These are phyloP conservation scores for Etheostoma spectabile DNA, from an alignment of 2,113 vertebrate genomes.

Conservation along the genomic window DNA sequence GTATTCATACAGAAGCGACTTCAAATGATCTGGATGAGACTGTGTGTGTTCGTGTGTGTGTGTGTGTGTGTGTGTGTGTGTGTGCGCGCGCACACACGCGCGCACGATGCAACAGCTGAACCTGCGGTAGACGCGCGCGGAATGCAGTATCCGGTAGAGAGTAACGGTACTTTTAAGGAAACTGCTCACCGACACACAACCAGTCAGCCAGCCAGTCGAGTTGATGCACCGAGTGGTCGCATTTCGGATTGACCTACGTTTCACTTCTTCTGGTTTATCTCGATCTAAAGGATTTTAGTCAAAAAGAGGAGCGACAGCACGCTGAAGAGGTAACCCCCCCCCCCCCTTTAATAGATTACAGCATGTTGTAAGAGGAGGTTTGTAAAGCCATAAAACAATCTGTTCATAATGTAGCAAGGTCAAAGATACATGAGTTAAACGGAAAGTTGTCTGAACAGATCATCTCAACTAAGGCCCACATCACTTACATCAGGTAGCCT, in stretches of 20 bases:
- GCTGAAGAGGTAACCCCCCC: slow-evolving; percentile 40
- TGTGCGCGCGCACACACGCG: background rate
- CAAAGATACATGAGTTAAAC: background rate
- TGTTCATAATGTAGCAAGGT: slow-evolving; percentile 13
- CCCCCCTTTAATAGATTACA: background rate
- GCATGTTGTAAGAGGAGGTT: background rate
- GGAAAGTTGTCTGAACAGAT: background rate
- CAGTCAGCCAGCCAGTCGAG: slow-evolving; percentile 74
- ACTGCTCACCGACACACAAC: slow-evolving; percentile 64
- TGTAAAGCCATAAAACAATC: background rate
- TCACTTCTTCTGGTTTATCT: slow-evolving; percentile 10
- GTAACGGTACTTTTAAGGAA: slow-evolving; percentile 95
- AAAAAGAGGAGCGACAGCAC: slow-evolving; percentile 20
- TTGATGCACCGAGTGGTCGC: slow-evolving; percentile 57
- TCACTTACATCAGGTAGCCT: background rate
- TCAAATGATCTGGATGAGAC: slow-evolving; percentile 17
- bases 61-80: no score
- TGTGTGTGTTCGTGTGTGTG: background rate
- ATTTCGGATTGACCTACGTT: slow-evolving; percentile 42
- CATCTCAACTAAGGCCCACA: background rate
- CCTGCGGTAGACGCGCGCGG: slow-evolving; percentile 85
- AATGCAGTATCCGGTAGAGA: slow-evolving; percentile 88
- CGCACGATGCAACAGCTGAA: slow-evolving; percentile 88
- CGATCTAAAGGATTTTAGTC: slow-evolving; percentile 35
- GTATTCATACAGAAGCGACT: slow-evolving; percentile 58